Conservation (phyloP, 2,888 invertebrate species). For the Brassicogethes aeneus region DNA sequence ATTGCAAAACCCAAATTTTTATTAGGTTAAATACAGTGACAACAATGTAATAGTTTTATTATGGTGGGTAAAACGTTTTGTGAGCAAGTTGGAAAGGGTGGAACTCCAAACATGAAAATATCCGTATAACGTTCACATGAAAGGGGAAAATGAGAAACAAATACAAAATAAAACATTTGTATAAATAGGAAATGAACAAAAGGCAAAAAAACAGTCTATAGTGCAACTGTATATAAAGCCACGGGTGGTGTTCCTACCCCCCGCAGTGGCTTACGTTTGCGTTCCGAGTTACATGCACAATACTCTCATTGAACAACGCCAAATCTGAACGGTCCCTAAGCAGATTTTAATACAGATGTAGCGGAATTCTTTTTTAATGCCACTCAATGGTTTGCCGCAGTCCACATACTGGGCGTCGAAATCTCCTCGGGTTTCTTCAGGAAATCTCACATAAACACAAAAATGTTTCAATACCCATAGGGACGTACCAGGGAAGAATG, state of each 20-base stretch:
- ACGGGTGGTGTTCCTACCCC: slow-evolving; percentile 30
- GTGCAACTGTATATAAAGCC: slow-evolving; percentile 29
- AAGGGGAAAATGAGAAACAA: slow-evolving; percentile 22
- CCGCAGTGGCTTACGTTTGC: slow-evolving; percentile 20
- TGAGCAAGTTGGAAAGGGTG: neutral
- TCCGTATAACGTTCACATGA: slow-evolving; percentile 12
- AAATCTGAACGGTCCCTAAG: slow-evolving; percentile 23
- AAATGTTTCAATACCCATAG: slow-evolving; percentile 1
- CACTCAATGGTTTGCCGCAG: slow-evolving; percentile 19
- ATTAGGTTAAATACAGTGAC: no score
- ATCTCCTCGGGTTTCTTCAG: slow-evolving; percentile 19
- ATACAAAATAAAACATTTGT: slow-evolving; percentile 25
- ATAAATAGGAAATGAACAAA: slow-evolving; percentile 26
- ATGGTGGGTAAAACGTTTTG: neutral
- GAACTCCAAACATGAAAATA: neutral
- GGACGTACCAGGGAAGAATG: slow-evolving; percentile 1
- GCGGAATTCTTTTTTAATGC: slow-evolving; percentile 26
- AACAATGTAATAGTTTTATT: no score
- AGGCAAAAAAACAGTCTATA: slow-evolving; percentile 26
- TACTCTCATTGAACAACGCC: slow-evolving; percentile 24
- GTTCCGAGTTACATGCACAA: slow-evolving; percentile 20
- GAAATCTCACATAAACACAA: slow-evolving; percentile 16
- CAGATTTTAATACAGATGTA: slow-evolving; percentile 32
- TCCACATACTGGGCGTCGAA: slow-evolving; percentile 20
- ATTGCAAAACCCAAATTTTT: no score